Evolutionary conservation across 1,140 invertebrate species (phyloP).

Genomic region (Hycleus cichorii): DNA sequence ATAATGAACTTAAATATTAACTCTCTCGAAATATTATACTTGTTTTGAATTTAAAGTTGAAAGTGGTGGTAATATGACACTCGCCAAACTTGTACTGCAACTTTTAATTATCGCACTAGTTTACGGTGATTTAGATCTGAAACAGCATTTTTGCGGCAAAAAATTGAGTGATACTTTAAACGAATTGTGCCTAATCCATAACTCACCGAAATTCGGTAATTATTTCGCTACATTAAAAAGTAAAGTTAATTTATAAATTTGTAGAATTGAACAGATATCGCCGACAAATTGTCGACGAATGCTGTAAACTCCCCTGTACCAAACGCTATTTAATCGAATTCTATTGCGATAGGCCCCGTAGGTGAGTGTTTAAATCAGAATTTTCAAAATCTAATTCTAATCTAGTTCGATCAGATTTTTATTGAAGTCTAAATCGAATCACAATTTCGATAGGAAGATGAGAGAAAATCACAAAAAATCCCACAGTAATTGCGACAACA

Average conservation of each 20-base stretch:
- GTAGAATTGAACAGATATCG: not conserved
- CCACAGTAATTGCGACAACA: no score
- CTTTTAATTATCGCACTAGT: not conserved
- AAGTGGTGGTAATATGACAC: conserved; percentile 2
- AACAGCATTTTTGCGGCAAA: conserved; percentile 3
- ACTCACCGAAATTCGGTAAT: conserved; percentile 3
- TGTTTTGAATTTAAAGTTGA: not conserved
- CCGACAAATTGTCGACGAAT: conserved; percentile 4
- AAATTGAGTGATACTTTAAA: conserved; percentile 4
- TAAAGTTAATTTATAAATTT: not conserved
- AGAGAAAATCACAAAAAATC: not conserved
- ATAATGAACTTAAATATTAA: conserved; percentile 3
- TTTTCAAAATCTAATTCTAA: not conserved
- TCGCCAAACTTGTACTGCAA: not conserved
- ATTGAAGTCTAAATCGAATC: not conserved
- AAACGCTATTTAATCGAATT: conserved; percentile 3
- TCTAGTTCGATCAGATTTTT: not conserved
- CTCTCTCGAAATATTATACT: not conserved
- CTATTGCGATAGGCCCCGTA: conserved; percentile 1
- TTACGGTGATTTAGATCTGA: not conserved
- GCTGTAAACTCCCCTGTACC: conserved; percentile 2
- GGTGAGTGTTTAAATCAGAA: not conserved
- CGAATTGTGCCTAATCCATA: conserved; percentile 6
- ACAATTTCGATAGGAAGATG: no score
- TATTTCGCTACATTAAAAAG: not conserved